These are phyloP conservation scores for Lathamus discolor DNA, from an alignment of 2,113 vertebrate genomes.

Conservation along the genomic window DNA sequence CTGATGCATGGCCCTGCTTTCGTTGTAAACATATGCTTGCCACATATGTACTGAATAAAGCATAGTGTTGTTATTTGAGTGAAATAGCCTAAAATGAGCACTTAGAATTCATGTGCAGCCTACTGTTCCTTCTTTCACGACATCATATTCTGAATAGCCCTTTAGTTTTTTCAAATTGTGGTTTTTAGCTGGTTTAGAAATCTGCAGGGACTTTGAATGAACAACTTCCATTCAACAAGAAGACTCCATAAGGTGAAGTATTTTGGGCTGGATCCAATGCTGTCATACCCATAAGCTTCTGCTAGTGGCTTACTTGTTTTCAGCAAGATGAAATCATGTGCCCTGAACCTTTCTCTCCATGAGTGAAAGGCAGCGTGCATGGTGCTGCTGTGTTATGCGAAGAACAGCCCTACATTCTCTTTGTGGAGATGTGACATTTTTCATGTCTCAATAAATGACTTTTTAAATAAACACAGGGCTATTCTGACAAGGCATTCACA, in stretches of 20 bases:
- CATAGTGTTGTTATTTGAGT: background rate
- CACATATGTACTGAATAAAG: background rate
- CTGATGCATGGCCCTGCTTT: background rate
- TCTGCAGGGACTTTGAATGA: background rate
- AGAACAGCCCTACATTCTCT: background rate
- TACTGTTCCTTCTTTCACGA: background rate
- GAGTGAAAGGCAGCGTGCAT: rapidly evolving
- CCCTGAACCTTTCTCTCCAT: background rate
- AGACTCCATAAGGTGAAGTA: background rate
- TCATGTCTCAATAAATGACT: background rate
- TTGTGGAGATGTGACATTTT: rapidly evolving
- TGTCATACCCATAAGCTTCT: background rate
- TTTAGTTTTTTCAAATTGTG: background rate
- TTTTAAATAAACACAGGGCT: background rate
- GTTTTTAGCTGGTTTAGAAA: slow-evolving; percentile 9
- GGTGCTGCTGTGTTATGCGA: background rate
- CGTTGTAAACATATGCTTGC: background rate
- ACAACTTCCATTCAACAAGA: background rate
- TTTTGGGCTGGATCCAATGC: background rate
- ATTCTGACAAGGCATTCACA: background rate
- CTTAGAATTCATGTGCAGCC: background rate
- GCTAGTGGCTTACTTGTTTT: background rate
- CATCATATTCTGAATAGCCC: background rate
- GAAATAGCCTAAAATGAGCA: background rate
- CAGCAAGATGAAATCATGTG: background rate